Base-by-base conservation (phyloP, 2,113 vertebrate genomes). In the Megaceryle torquata region DNA sequence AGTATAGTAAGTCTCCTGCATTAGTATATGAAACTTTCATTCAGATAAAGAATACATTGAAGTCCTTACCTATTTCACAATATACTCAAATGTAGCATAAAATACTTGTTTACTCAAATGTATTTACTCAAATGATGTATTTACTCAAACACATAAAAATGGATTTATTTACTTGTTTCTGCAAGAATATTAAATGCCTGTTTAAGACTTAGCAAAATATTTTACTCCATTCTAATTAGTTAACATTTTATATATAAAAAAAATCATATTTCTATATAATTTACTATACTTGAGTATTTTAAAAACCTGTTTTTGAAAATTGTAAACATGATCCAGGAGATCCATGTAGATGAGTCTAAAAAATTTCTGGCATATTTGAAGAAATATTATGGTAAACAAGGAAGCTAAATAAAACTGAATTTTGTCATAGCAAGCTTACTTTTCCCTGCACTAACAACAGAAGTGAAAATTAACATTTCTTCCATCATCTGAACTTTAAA, bases 231-330 rank as follows among this genome's bases (percentile, higher is more conserved):
- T 89, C 5, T 46, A 89, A 74, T 29, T 33, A 63, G 25, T 83
- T 64, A 15, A 26, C 11, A 60, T 51, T 37, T 22, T 8, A 9
- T 61, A 39, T 46, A 35, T 64, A 24, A n/a, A 78, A 82, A 53
- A 2, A 3, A 9, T 21, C 0, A 11, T 26, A 11, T 74, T 5
- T 56, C 1, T 57, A 1, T 31, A 8, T 56, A 13, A 33, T 39
- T 35, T 81, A 33, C 22, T 41, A 37, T 46, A 59, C 85, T 59
- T 54, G 64, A 56, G 4, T 26, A n/a, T 48, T 22, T 68, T 68
- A 6, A 92, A 79, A 82, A 29, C 6, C 9, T 35, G 20, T 35
- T 87, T 85, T 82, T 9, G 37, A 65, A 15, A 67, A 8, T 28
- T 35, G 33, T 31, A 63, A 5, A 15, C 7, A 35, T 50, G 19